Percentiles rank a stretch among this genome's conserved stretches.
Evolutionary conservation across 2,797 vertebrate species (phyloP).

Genomic region (Iguana delicatissima): DNA sequence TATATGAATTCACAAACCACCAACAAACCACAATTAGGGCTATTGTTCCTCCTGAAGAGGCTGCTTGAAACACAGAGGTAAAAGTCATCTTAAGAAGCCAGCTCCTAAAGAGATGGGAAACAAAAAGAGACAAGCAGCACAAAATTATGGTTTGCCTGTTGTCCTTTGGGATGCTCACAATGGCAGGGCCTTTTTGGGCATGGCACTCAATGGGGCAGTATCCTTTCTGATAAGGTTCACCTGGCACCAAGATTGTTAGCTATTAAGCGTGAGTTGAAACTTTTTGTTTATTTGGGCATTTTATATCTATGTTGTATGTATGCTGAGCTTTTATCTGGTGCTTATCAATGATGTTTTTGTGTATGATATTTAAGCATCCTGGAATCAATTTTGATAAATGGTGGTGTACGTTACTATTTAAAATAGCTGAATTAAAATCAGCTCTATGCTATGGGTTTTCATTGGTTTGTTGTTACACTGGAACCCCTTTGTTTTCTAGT

Average conservation of each 20-base stretch:
- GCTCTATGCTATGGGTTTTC: neutral
- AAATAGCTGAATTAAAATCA: neutral
- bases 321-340: neutral
- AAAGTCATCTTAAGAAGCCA: neutral
- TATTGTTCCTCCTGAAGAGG: neutral
- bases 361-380: neutral
- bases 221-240: neutral
- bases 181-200: neutral
- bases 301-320: neutral
- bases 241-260: neutral
- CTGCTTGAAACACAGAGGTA: neutral
- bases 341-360: neutral
- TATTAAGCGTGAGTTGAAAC: neutral
- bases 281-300: neutral
- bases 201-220: neutral
- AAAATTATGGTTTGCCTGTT: neutral
- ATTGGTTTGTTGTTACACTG: neutral
- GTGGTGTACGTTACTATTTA: neutral
- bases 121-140: neutral
- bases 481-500: too few species aligned
- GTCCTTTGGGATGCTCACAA: neutral
- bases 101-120: neutral
- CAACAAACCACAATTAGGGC: neutral
- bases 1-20: neutral
- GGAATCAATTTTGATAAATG: neutral